phyloP scores from a whole-genome alignment of 2,888 invertebrate species.

The Drosophila prostipennis region DNA sequence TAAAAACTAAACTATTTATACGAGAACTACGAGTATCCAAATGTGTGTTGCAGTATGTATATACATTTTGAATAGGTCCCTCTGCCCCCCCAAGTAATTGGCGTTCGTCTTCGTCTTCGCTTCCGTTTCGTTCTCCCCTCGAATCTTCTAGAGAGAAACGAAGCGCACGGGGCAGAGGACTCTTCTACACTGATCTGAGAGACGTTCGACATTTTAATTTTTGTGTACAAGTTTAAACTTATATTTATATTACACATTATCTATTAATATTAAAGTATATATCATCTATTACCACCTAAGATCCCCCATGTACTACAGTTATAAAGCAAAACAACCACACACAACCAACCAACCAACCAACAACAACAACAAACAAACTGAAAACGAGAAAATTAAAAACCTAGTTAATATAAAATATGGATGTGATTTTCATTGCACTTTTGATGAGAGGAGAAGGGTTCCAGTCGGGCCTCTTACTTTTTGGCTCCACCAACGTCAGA shows the following conservation, averaged over 20 bases:
- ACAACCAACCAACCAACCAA: conserved; percentile 24
- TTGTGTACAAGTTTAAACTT: conserved; percentile 75
- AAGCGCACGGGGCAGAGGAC: conserved; percentile 10
- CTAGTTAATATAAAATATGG: conserved; percentile 67
- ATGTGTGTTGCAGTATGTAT: conserved; percentile 67
- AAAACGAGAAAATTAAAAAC: conserved; percentile 73
- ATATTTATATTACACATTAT: conserved; percentile 72
- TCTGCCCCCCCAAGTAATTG: conserved; percentile 12
- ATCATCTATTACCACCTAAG: conserved; percentile 71
- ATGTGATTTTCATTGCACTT: conserved; percentile 5
- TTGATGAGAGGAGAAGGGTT: no score
- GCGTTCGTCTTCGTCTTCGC: neutral
- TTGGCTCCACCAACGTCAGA: conserved; percentile 18
- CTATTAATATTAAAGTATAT: conserved; percentile 72
- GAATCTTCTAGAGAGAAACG: conserved; percentile 12
- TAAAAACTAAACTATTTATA: conserved; percentile 77
- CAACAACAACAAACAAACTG: conserved; percentile 64
- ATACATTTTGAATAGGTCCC: conserved; percentile 40
- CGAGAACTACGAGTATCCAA: conserved; percentile 64
- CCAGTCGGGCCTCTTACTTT: neutral
- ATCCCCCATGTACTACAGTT: conserved; percentile 69
- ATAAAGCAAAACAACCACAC: conserved; percentile 59
- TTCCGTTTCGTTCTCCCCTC: conserved; percentile 6
- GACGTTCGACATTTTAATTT: conserved; percentile 70
- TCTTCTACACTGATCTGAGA: conserved; percentile 39